Percentiles rank a stretch among this genome's conserved stretches.
These are phyloP conservation scores for Hydriomena furcata DNA, from an alignment of 2,888 invertebrate genomes.

Conservation along the genomic window DNA sequence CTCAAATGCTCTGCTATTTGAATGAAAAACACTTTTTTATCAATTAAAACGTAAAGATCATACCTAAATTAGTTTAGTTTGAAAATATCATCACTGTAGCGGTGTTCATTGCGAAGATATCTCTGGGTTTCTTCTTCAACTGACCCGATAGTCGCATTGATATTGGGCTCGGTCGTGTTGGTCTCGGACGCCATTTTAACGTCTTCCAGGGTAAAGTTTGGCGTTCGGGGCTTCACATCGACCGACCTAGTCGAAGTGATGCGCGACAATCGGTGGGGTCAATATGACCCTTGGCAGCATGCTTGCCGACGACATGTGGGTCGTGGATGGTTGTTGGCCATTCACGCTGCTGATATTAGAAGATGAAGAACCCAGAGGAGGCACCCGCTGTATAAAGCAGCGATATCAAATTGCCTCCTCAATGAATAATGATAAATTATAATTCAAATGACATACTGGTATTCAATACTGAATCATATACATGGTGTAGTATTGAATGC, in stretches of 20 bases:
- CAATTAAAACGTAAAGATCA: neutral
- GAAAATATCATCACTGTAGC: neutral
- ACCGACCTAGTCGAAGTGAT: conserved; percentile 20
- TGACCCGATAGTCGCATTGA: conserved; percentile 30
- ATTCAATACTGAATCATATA: conserved; percentile 15
- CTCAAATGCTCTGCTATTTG: neutral
- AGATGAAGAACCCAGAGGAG: conserved; percentile 32
- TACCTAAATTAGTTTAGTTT: neutral
- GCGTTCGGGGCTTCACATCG: conserved; percentile 32
- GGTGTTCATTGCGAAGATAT: conserved; percentile 9
- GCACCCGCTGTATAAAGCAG: conserved; percentile 31
- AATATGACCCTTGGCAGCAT: conserved; percentile 30
- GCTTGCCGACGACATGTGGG: conserved; percentile 30
- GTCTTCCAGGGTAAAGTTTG: conserved; percentile 26
- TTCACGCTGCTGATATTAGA: conserved; percentile 32
- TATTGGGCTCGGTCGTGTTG: conserved; percentile 23
- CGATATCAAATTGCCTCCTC: conserved; percentile 24
- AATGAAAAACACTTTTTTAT: conserved; percentile 11
- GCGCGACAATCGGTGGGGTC: conserved; percentile 30
- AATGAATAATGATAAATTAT: neutral
- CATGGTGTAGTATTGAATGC: conserved; percentile 16
- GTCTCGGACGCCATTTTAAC: conserved; percentile 29
- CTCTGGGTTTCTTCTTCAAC: conserved; percentile 32
- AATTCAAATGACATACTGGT: no score
- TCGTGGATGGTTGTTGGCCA: conserved; percentile 18